phyloP scores from a whole-genome alignment of 2,113 vertebrate species.

The Mobula birostris region DNA sequence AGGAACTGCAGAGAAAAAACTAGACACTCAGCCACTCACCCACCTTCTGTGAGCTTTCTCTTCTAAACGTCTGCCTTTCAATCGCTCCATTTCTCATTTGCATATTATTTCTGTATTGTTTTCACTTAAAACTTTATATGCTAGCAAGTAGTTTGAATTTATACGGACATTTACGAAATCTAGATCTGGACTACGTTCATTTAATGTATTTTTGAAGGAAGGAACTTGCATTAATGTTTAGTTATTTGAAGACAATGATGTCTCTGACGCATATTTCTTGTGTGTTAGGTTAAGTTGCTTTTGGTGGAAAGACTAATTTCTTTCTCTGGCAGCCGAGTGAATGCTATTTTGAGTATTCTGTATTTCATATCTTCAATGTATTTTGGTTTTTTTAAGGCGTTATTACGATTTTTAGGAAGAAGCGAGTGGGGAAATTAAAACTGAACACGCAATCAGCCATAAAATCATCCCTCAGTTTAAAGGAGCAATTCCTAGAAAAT shows the following conservation, averaged over 20 bases:
- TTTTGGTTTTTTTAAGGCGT: neutral
- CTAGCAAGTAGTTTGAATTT: neutral
- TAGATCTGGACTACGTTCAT: too few relatives aligned
- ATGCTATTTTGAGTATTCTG: neutral
- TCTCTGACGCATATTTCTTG: conserved; percentile 4
- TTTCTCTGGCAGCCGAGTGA: neutral
- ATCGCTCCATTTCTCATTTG: neutral
- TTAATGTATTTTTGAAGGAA: neutral
- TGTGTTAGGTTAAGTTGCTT: neutral
- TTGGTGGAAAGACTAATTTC: neutral
- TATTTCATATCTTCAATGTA: neutral
- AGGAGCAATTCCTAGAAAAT: too few relatives aligned
- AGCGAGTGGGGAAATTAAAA: neutral
- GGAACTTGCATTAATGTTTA: neutral
- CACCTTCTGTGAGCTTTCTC: conserved; percentile 27
- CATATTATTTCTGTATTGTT: conserved; percentile 2
- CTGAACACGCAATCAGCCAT: neutral
- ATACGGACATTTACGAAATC: neutral
- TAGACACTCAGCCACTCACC: conserved; percentile 16
- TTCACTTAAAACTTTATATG: neutral
- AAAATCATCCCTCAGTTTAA: too few relatives aligned
- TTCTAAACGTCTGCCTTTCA: conserved; percentile 8
- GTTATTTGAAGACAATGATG: conserved; percentile 16
- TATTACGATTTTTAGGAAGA: neutral
- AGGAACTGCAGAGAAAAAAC: conserved; percentile 39